Percentiles rank a stretch among this genome's conserved stretches.
phyloP scores from a whole-genome alignment of 2,113 vertebrate species.

The Phainopepla nitens region DNA sequence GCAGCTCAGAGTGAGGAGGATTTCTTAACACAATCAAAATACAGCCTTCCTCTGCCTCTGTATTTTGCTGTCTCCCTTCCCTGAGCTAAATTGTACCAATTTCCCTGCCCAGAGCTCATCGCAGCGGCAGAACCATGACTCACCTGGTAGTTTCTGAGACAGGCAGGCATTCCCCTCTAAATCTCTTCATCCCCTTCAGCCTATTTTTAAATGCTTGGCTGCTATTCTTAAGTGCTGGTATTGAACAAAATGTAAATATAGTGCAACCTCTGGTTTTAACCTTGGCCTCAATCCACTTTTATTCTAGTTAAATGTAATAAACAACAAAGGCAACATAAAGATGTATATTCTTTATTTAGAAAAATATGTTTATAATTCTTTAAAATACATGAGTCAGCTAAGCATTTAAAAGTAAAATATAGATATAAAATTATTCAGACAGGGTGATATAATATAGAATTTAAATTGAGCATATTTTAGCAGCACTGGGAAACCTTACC shows the following conservation, averaged over 20 bases:
- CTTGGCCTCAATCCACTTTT: conserved; percentile 22
- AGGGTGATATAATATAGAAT: conserved; percentile 51
- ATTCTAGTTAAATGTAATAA: conserved; percentile 44
- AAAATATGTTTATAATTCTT: conserved; percentile 39
- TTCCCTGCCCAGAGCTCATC: background rate
- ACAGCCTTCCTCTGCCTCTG: background rate
- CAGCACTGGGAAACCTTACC: conserved; percentile 54
- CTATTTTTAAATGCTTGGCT: conserved; percentile 57
- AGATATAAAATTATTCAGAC: conserved; percentile 63
- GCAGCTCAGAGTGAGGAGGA: background rate
- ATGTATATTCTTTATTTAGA: background rate
- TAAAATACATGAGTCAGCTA: conserved; percentile 53
- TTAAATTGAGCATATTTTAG: conserved; percentile 63
- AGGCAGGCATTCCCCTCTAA: conserved; percentile 55
- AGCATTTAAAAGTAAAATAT: conserved; percentile 68
- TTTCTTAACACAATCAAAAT: background rate
- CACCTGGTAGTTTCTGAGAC: conserved; percentile 46
- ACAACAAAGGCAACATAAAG: conserved; percentile 44
- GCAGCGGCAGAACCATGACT: background rate
- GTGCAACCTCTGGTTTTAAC: conserved; percentile 19
- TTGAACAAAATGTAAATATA: conserved; percentile 57
- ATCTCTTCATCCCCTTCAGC: conserved; percentile 54
- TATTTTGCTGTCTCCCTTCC: background rate
- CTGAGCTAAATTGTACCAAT: background rate
- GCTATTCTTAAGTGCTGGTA: conserved; percentile 32